Conservation (phyloP, 2,797 vertebrate genomes). For the Eospalax fontanierii region DNA sequence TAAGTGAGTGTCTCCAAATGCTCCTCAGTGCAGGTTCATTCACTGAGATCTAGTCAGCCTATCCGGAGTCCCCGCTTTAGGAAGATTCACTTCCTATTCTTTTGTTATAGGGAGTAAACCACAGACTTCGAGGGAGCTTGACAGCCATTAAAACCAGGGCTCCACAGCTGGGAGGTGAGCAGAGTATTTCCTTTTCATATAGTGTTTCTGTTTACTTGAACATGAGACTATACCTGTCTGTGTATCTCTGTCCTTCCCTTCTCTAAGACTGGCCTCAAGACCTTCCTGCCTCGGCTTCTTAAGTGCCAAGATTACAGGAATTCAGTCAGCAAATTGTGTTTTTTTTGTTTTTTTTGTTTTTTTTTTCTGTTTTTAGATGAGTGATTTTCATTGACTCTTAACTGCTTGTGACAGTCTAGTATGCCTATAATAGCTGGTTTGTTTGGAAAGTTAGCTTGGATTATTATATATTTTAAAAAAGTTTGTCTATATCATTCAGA, state of each 20-base stretch:
- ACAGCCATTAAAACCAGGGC: slow-evolving; percentile 96
- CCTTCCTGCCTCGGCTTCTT: not conserved
- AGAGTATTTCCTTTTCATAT: not conserved
- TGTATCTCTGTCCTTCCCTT: not conserved
- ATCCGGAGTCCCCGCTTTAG: too few species aligned
- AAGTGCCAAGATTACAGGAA: not conserved
- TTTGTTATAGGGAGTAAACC: slow-evolving; percentile 94
- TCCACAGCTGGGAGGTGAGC: slow-evolving; percentile 96
- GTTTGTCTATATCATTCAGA: not conserved
- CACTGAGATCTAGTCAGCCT: too few species aligned
- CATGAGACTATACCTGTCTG: not conserved
- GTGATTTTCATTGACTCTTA: not conserved
- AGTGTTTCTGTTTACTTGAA: not conserved
- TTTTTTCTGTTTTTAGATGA: not conserved
- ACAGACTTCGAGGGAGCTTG: slow-evolving; percentile 96
- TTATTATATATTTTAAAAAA: not conserved
- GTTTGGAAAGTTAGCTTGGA: not conserved
- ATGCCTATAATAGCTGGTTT: not conserved
- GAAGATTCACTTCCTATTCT: slow-evolving; percentile 36
- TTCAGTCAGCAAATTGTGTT: not conserved
- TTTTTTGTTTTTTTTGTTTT: too few species aligned
- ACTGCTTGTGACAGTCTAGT: not conserved
- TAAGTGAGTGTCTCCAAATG: too few species aligned
- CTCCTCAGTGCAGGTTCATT: too few species aligned
- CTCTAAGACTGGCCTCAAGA: not conserved